Evolutionary conservation across 2,888 invertebrate species (phyloP).

Genomic region (Lasioglossum villosulum): DNA sequence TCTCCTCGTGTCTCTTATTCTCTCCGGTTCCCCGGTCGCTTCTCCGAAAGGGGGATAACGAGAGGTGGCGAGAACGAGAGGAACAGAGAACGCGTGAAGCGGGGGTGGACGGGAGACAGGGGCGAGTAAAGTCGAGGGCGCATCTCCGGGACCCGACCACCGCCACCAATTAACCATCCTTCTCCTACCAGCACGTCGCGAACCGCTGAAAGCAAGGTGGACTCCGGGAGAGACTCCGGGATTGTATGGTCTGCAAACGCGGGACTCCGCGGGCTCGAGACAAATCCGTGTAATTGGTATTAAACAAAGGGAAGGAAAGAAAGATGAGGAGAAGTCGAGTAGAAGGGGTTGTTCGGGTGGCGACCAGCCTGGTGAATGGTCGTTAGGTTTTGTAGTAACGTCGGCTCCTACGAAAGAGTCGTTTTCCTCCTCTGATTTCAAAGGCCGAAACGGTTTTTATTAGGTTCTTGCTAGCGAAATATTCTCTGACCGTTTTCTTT

Average conservation of each 20-base stretch:
- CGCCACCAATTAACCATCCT: slow-evolving; percentile 63
- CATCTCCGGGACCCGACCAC: slow-evolving; percentile 42
- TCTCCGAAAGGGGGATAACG: slow-evolving; percentile 42
- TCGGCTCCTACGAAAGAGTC: slow-evolving; percentile 29
- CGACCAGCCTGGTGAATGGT: slow-evolving; percentile 17
- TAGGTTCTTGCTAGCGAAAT: neutral
- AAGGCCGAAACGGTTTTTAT: slow-evolving; percentile 38
- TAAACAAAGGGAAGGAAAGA: slow-evolving; percentile 55
- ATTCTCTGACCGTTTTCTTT: neutral
- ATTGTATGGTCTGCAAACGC: slow-evolving; percentile 37
- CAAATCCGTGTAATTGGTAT: slow-evolving; percentile 70
- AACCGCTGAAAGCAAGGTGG: slow-evolving; percentile 52
- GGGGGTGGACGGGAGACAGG: neutral
- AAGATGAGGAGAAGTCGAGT: slow-evolving; percentile 20
- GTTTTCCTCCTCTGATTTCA: slow-evolving; percentile 25
- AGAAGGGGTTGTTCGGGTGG: slow-evolving; percentile 1
- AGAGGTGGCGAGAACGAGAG: slow-evolving; percentile 13
- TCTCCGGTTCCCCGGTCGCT: slow-evolving; percentile 10
- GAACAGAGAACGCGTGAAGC: neutral
- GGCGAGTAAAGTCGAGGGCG: slow-evolving; percentile 20
- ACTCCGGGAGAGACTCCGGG: slow-evolving; percentile 26
- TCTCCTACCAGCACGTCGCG: slow-evolving; percentile 50
- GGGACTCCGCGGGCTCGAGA: slow-evolving; percentile 47
- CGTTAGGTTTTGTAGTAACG: slow-evolving; percentile 58
- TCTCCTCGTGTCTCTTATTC: neutral